Conservation (phyloP, 2,113 vertebrate genomes). For the Dascyllus trimaculatus region DNA sequence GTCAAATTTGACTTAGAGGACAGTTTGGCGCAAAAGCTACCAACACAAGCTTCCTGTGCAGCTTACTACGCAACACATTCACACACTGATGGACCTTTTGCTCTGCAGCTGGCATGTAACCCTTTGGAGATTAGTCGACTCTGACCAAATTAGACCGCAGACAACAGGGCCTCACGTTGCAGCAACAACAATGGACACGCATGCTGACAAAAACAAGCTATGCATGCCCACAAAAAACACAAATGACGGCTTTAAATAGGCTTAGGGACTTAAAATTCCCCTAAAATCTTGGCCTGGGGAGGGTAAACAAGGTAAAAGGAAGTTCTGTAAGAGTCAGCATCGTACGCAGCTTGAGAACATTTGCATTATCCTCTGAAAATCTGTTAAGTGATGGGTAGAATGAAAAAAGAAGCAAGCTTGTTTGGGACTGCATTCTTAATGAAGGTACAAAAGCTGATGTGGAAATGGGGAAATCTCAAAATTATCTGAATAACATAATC, state of each 20-base stretch:
- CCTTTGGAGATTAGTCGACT: constrained; percentile 62
- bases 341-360: constrained; percentile 42
- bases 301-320: constrained; percentile 75
- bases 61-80: constrained; percentile 11
- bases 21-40: not conserved
- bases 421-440: not conserved
- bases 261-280: constrained; percentile 74
- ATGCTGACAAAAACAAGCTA: constrained; percentile 68
- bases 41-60: constrained; percentile 12
- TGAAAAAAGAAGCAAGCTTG: not conserved
- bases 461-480: not conserved
- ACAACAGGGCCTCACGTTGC: constrained; percentile 49
- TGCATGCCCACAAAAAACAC: constrained; percentile 58
- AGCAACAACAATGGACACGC: constrained; percentile 73
- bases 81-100: constrained; percentile 41
- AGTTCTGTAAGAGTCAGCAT: constrained; percentile 57
- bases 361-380: constrained; percentile 64
- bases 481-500: not conserved
- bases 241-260: constrained; percentile 77
- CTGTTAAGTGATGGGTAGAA: constrained; percentile 31
- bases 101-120: constrained; percentile 61
- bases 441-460: not conserved
- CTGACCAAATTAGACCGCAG: constrained; percentile 65
- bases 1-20: not conserved
- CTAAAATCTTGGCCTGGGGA: constrained; percentile 68